A percentile compares a stretch with the other conserved stretches of the same genome.
Evolutionary conservation across 1,140 invertebrate genomes (phyloP).

Genomic region (Ceratosolen solmsi): DNA sequence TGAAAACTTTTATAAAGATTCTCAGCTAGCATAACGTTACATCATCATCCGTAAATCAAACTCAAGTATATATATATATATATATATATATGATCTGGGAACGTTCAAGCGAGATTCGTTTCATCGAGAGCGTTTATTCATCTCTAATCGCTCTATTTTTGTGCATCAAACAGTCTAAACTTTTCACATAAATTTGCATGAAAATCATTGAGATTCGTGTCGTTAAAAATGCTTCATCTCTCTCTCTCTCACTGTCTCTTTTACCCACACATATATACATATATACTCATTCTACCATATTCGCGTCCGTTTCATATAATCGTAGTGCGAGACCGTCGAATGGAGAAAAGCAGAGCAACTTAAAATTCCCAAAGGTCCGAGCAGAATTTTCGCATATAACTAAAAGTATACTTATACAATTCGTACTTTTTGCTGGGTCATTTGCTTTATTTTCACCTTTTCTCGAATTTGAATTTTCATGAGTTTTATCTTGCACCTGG

Average conservation of each 20-base stretch:
- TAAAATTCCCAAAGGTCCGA: slow-evolving; percentile 32
- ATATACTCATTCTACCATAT: too few species aligned
- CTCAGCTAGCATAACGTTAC: neutral
- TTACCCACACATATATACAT: too few species aligned
- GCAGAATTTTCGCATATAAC: slow-evolving; percentile 30
- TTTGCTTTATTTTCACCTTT: neutral
- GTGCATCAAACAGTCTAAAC: neutral
- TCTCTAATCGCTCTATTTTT: slow-evolving; percentile 41
- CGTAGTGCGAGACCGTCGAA: neutral
- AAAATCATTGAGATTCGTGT: slow-evolving; percentile 21
- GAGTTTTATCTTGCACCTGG: slow-evolving; percentile 13
- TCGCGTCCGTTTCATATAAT: slow-evolving; percentile 25
- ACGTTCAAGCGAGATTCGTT: neutral
- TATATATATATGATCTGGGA: neutral
- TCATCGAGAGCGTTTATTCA: slow-evolving; percentile 15
- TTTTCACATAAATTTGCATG: slow-evolving; percentile 44
- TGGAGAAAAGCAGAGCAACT: neutral
- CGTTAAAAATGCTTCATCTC: slow-evolving; percentile 1
- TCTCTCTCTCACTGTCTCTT: neutral
- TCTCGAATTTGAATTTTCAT: slow-evolving; percentile 39
- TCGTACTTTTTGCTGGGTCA: slow-evolving; percentile 16
- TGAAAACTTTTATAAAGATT: neutral
- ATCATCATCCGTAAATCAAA: slow-evolving; percentile 1
- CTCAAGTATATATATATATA: slow-evolving; percentile 28
- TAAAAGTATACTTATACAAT: neutral